phyloP scores from a whole-genome alignment of 2,797 vertebrate species.

The Tinamus major region DNA sequence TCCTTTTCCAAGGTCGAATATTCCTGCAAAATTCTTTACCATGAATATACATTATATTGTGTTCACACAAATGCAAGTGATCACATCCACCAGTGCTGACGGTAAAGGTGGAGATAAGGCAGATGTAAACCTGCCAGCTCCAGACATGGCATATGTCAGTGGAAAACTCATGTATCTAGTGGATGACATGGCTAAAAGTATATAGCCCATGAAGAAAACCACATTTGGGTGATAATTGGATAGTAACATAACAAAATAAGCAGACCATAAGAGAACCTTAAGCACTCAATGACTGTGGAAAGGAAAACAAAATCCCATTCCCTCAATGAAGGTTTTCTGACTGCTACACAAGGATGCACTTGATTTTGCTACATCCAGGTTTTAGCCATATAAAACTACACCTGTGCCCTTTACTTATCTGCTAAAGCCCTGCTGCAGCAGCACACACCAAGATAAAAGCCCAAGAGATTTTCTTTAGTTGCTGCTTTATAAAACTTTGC shows the following conservation, averaged over 20 bases:
- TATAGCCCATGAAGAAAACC: neutral
- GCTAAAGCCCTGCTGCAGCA: neutral
- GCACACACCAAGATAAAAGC: neutral
- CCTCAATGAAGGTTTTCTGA: neutral
- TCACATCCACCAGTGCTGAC: neutral
- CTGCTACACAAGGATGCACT: neutral
- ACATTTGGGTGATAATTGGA: neutral
- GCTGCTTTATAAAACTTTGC: neutral
- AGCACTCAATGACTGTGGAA: neutral
- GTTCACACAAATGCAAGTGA: neutral
- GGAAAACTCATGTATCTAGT: neutral
- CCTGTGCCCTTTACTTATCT: neutral
- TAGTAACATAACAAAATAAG: neutral
- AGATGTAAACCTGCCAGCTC: neutral
- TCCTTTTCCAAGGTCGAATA: neutral
- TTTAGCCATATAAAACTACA: neutral
- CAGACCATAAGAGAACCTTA: neutral
- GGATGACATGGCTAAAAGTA: neutral
- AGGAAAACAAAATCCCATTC: neutral
- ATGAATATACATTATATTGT: neutral
- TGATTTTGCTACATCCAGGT: neutral
- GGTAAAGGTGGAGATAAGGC: neutral
- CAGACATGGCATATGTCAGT: accelerated
- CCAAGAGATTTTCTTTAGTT: neutral
- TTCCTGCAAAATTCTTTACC: neutral